These are phyloP conservation scores for Pocillopora verrucosa DNA, from an alignment of 64 coral and sea anemone species.

Conservation along the genomic window DNA sequence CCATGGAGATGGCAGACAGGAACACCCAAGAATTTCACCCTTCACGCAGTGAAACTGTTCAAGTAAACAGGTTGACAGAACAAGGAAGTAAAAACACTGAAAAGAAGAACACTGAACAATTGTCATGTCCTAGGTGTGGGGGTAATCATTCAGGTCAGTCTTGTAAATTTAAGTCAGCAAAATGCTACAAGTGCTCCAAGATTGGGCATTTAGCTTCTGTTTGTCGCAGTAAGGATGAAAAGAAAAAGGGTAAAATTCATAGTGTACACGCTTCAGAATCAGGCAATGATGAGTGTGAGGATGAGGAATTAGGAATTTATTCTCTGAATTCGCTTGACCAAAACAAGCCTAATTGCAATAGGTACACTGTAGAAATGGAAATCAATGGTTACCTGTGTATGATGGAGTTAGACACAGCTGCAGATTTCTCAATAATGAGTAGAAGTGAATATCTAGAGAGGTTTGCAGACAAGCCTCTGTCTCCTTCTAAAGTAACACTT, in stretches of 20 bases:
- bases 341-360: slow-evolving; percentile 26
- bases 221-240: slow-evolving; percentile 50
- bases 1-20: slow-evolving; percentile 68
- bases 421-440: slow-evolving; percentile 57
- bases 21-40: too few relatives aligned
- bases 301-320: too few relatives aligned
- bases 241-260: slow-evolving; percentile 39
- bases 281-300: slow-evolving; percentile 41
- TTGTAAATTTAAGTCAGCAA: slow-evolving; percentile 62
- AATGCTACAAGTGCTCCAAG: slow-evolving; percentile 71
- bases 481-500: slow-evolving; percentile 22
- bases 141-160: too few relatives aligned
- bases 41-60: too few relatives aligned
- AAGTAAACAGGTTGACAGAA: too few relatives aligned
- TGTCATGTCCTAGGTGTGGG: too few relatives aligned
- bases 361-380: slow-evolving; percentile 33
- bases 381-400: slow-evolving; percentile 57
- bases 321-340: slow-evolving; percentile 7
- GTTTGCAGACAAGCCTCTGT: slow-evolving; percentile 38
- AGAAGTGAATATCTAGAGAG: slow-evolving; percentile 35
- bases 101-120: too few relatives aligned
- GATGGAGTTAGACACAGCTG: slow-evolving; percentile 67
- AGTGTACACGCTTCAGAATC: neutral
- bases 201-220: slow-evolving; percentile 54
- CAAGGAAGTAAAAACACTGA: too few relatives aligned